Evolutionary conservation across 1,140 invertebrate genomes (phyloP), one percentile per base, ranked within the genome.

Genomic region (Drosophila lowei): DNA sequence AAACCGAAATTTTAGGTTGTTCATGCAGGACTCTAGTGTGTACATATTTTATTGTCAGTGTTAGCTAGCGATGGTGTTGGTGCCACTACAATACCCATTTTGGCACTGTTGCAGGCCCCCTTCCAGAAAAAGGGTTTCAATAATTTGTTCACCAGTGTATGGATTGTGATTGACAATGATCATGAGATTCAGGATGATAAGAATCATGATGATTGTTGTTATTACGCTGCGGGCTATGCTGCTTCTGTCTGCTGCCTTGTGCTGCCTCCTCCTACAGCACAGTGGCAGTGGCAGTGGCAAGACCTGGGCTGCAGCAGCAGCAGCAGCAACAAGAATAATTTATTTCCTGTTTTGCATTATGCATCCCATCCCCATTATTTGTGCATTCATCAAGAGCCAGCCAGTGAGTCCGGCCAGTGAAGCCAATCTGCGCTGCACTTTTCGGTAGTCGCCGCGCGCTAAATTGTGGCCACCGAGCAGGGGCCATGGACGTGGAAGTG

Each of bases 291-390:
- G 50, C 25, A 54, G 55, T 43, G 43, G 48, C 46, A 44, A 44
- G 15, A 23, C 52, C 52, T 59, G 42, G 15, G 43, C 54, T 38
- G 47, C 54, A 47, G 18, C 18, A 18, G 47, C 54, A 47, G 18
- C 18, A 18, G 30, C 49, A 56, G 60, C 56, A 59, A 38, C 54
- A 34, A 63, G 58, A 67, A 77, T 86, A 85, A 85, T 77, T 80
- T 80, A 85, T 85, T 85, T 85, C 80, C 80, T 85, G 79, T 85
- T 85, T 70, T 75, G 77, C 80, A 77, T 84, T 79, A 79, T 79
- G 80, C 63, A 68, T 73, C 43, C 28, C 28, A 28, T 28, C 6
- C 28, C 74, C 80, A 84, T 84, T 85, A 84, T 84, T 85, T 85
- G 71, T 79, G 76, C 79, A 76, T 84, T 79, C 79, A 79, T 81